Base-by-base conservation (phyloP, 2,113 vertebrate genomes). In the Pelvicachromis taeniatus region DNA sequence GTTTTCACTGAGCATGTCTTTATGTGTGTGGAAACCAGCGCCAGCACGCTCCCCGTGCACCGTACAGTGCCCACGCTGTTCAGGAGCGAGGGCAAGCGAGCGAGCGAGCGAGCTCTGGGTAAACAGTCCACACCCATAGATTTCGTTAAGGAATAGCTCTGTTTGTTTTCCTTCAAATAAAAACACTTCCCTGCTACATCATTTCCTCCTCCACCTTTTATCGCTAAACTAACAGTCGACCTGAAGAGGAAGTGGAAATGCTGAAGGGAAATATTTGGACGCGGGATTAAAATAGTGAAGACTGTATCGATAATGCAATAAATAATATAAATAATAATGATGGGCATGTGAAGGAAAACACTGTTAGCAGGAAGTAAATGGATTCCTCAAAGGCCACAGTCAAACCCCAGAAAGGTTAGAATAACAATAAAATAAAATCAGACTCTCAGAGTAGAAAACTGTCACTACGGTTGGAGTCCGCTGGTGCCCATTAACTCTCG, bases 41-140 rank as follows among this genome's bases (percentile, higher is more conserved):
- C 89, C 90, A 89, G 86, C 84, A 81, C 59, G 80, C 84, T 80
- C 63, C 84, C 73, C 45, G 9, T 54, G 35, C 80, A 63, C 90
- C 68, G 70, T 31, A 95, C 93, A 95, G 88, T 86, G 86, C 48
- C 14, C 56, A 53, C 80, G 90, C 87, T 95, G 95, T 95, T 95
- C 87, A 88, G 7, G 9, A 16, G 42, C 2, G 78, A 89, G 80
- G 48, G 80, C 38, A 58, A 6, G 83, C 1, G 11, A 78, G 81
- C 75, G 87, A 82, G 63, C 29, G 35, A 35, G 33, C 2, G 4
- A 83, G 82, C 78, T 85, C 84, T 86, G 82, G 68, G 88, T 91
- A 94, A 94, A 95, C 94, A 93, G 89, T 91, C 88, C 92, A 92
- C 90, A 78, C 94, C 94, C 95, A n/a, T 91, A 90, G 80, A 77